A percentile compares a stretch with the other conserved stretches of the same genome.
Evolutionary conservation across 2,888 invertebrate species (phyloP).

Genomic region (Masnerella sp.): DNA sequence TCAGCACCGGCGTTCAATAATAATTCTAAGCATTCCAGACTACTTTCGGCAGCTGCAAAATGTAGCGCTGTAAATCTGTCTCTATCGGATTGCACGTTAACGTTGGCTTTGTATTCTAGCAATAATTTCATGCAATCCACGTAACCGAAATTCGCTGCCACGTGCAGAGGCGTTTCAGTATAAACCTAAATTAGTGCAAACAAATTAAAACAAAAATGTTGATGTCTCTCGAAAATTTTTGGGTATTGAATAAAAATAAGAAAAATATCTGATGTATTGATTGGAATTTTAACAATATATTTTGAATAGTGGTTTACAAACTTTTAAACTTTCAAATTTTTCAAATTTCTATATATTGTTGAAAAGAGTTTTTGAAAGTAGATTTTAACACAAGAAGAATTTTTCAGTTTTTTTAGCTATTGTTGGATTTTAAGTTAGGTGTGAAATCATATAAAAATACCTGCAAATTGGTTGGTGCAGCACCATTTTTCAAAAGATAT

Average conservation of each 20-base stretch:
- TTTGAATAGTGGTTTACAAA: no score
- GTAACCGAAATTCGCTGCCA: constrained; percentile 87
- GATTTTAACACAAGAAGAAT: no score
- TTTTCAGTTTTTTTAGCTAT: neutral
- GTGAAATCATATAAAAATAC: constrained; percentile 73
- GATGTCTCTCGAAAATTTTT: no score
- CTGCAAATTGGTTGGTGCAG: constrained; percentile 90
- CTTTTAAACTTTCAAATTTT: no score
- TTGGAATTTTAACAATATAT: no score
- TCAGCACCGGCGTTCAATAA: constrained; percentile 87
- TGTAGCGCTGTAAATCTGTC: constrained; percentile 89
- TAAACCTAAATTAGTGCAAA: constrained; percentile 80
- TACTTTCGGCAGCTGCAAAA: constrained; percentile 92
- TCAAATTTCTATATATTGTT: no score
- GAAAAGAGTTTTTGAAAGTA: no score
- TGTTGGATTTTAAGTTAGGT: neutral
- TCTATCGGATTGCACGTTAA: constrained; percentile 85
- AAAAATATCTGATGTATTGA: no score
- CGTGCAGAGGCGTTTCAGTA: constrained; percentile 90
- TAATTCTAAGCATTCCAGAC: constrained; percentile 85
- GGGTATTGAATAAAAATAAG: no score
- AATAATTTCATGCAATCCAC: constrained; percentile 85
- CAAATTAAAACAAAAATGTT: no score
- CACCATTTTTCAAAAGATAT: constrained; percentile 86
- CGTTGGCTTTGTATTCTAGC: constrained; percentile 88